Evolutionary conservation across 1,140 invertebrate genomes (phyloP).

Genomic region (Cataglyphis hispanica): DNA sequence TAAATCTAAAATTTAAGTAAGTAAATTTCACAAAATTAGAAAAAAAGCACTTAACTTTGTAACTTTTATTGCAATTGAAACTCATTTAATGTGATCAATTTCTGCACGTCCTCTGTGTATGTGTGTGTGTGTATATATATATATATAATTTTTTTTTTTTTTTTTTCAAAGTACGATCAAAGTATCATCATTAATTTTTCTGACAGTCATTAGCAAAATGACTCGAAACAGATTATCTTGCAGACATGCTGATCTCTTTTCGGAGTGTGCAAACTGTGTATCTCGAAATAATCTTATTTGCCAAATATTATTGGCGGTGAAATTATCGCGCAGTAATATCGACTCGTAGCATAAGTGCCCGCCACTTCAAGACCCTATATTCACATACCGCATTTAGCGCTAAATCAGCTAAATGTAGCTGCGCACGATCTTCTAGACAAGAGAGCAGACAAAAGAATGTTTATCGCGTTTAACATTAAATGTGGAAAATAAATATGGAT

Average conservation of each 20-base stretch:
- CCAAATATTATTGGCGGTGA: conserved; percentile 19
- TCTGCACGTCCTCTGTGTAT: not conserved
- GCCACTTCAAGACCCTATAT: not conserved
- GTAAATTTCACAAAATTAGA: too few species aligned
- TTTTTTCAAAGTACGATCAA: not conserved
- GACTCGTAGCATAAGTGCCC: not conserved
- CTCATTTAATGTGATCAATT: not conserved
- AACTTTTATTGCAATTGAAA: not conserved
- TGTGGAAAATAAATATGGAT: not conserved
- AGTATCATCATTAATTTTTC: not conserved
- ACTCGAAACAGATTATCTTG: not conserved
- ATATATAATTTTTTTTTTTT: too few species aligned
- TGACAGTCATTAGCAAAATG: too few species aligned
- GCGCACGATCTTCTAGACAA: conserved; percentile 11
- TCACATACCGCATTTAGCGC: conserved; percentile 16
- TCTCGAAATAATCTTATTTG: not conserved
- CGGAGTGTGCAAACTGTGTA: not conserved
- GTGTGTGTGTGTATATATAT: too few species aligned
- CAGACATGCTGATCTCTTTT: not conserved
- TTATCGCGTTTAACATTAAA: not conserved
- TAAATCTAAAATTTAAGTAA: too few species aligned
- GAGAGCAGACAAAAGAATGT: not conserved
- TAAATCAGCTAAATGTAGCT: conserved; percentile 15
- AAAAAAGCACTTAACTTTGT: too few species aligned
- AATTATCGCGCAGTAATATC: conserved; percentile 29